These are phyloP conservation scores for Palythoa caribaeorum DNA, from an alignment of 92 coral and sea anemone species.

Conservation along the genomic window DNA sequence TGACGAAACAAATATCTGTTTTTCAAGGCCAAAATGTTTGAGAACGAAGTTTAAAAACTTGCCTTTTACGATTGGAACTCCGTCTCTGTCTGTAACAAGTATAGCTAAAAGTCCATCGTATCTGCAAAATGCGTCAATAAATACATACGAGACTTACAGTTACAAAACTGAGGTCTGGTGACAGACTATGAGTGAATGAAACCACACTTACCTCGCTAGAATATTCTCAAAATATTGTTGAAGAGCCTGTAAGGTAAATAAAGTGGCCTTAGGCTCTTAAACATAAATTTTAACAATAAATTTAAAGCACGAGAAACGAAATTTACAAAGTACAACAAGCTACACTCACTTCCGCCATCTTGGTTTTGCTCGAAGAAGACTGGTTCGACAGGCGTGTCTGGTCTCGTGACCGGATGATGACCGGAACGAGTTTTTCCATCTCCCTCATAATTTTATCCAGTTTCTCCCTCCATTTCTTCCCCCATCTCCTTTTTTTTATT, in stretches of 20 bases:
- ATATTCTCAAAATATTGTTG: slow-evolving; percentile 80
- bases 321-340: background rate
- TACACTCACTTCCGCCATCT: slow-evolving; percentile 83
- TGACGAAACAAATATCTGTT: no score
- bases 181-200: background rate
- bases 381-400: background rate
- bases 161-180: slow-evolving; percentile 31
- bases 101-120: slow-evolving; percentile 91
- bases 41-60: background rate
- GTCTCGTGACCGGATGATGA: background rate
- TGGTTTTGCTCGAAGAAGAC: slow-evolving; percentile 26
- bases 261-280: background rate
- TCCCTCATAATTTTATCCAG: no score
- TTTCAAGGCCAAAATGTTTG: no score
- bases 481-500: no score
- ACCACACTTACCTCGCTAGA: slow-evolving; percentile 71
- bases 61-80: slow-evolving; percentile 98
- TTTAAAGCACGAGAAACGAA: background rate
- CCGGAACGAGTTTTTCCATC: no score
- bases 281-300: background rate
- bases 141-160: background rate
- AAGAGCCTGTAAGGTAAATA: slow-evolving; percentile 63
- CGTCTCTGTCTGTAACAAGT: slow-evolving; percentile 97
- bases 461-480: no score
- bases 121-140: slow-evolving; percentile 42